A percentile compares a stretch with the other conserved stretches of the same genome.
phyloP scores from a whole-genome alignment of 2,888 invertebrate species.

The Scaptomyza caliginosa region DNA sequence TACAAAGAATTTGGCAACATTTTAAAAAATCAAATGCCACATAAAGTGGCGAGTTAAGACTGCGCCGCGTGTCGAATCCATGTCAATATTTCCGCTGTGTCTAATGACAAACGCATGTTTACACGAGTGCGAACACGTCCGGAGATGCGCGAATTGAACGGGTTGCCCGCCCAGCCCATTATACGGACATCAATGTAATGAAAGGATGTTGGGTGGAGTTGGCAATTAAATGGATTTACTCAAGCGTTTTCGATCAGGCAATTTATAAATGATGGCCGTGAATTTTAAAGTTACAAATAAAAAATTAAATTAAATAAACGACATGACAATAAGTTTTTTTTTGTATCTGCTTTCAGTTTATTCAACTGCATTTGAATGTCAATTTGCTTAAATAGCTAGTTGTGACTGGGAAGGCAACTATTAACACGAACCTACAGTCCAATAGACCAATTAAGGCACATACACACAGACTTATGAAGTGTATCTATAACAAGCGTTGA shows the following conservation, averaged over 20 bases:
- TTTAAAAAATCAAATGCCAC: conserved; percentile 77
- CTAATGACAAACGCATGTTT: conserved; percentile 81
- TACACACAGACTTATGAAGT: conserved; percentile 7
- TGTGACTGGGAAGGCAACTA: conserved; percentile 72
- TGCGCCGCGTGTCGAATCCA: conserved; percentile 71
- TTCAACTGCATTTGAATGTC: conserved; percentile 80
- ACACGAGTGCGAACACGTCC: conserved; percentile 78
- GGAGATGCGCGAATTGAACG: conserved; percentile 59
- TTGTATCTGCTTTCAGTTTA: conserved; percentile 49
- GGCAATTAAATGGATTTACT: conserved; percentile 79
- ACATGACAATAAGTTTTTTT: too few species aligned
- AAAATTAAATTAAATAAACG: background rate
- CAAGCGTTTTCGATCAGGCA: conserved; percentile 68
- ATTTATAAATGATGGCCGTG: conserved; percentile 77
- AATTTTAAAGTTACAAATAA: conserved; percentile 22
- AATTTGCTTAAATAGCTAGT: conserved; percentile 76
- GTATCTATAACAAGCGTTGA: conserved; percentile 49
- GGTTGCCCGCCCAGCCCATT: conserved; percentile 61
- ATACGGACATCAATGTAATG: conserved; percentile 65
- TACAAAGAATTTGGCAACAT: conserved; percentile 48
- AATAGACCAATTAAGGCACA: conserved; percentile 63
- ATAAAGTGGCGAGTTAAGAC: conserved; percentile 60
- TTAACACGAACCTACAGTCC: conserved; percentile 53
- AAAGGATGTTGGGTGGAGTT: conserved; percentile 28
- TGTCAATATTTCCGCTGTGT: conserved; percentile 78